Conservation (phyloP, 2,888 invertebrate genomes). For the Octonoba sinensis region DNA sequence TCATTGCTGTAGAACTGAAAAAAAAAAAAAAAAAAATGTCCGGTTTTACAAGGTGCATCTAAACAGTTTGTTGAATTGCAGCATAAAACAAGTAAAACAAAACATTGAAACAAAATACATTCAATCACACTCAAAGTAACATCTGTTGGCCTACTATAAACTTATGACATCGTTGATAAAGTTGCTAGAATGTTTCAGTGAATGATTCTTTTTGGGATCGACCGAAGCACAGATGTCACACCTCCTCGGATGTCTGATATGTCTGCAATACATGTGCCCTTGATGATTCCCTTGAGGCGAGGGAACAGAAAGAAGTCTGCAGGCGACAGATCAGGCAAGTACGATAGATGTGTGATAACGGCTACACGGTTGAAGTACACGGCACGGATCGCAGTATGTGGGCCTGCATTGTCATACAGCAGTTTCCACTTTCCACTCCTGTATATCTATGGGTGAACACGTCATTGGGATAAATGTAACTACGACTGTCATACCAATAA, state of each 20-base stretch:
- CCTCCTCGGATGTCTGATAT: slow-evolving; percentile 6
- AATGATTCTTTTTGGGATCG: slow-evolving; percentile 13
- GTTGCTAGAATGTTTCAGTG: neutral
- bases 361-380: too few relatives aligned
- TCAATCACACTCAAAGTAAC: too few relatives aligned
- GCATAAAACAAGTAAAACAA: too few relatives aligned
- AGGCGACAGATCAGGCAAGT: slow-evolving; percentile 22
- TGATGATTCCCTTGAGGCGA: slow-evolving; percentile 14
- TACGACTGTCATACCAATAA: too few relatives aligned
- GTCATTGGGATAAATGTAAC: too few relatives aligned
- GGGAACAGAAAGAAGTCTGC: slow-evolving; percentile 22
- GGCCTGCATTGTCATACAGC: slow-evolving; percentile 9
- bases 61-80: too few relatives aligned
- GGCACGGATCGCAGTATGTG: slow-evolving; percentile 20
- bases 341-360: slow-evolving; percentile 10
- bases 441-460: slow-evolving; percentile 23
- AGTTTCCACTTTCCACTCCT: slow-evolving; percentile 21
- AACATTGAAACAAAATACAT: too few relatives aligned
- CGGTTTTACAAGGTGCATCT: too few relatives aligned
- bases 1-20: too few relatives aligned
- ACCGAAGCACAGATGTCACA: slow-evolving; percentile 15
- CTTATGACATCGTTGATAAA: neutral
- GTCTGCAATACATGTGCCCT: slow-evolving; percentile 1
- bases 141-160: too few relatives aligned
- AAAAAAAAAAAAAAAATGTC: too few relatives aligned